Evolutionary conservation across 1,140 invertebrate genomes (phyloP), one percentile per base, ranked within the genome.

Genomic region (Sesamia nonagrioides): DNA sequence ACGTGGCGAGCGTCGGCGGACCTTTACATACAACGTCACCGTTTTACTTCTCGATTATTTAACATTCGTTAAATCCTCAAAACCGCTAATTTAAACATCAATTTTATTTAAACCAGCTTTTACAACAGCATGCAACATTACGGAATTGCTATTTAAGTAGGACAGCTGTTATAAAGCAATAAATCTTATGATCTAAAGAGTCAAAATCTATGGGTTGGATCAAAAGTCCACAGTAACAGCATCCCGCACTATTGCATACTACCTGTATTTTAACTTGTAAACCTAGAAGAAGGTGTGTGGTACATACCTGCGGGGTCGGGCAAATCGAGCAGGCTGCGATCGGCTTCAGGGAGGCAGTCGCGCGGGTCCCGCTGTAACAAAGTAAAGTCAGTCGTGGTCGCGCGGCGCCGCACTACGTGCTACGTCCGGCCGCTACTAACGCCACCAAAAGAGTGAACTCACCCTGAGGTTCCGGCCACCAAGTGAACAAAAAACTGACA

Each of bases 1-100:
- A 92, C 84, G 92, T 92, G 80, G 89, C 91, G 73, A 93, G 88
- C 78, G 92, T 92, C 69, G 91, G 89, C 58, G 92, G 92, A 92
- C 91, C 91, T 93, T 92, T 63, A 80, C 81, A 85, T 68, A 88
- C 84, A 84, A 60, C 76, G 48, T 75, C 56, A 52, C 80, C 60
- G 45, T 74, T 77, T 69, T 21, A 17, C 52, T 45, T 37, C 42
- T 56, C 8, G 1, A 63, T 18, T 17, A 69, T 42, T 61, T 61
- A 40, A 33, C 6, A 11, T 3, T 56, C 7, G 1, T 27, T 18
- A 54, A 18, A 7, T 56, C 54, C 54, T 18, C 15, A 54, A 54
- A 7, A 21, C 54, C 54, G 15, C 13, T 56, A 21, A n/a, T 54
- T 18, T 54, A 9, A 18, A 56, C 54, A 56, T 56, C 2, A 21